Evolutionary conservation across 2,113 vertebrate species (phyloP), one percentile per base, ranked within the genome.

Genomic region (Aplodontia rufa): DNA sequence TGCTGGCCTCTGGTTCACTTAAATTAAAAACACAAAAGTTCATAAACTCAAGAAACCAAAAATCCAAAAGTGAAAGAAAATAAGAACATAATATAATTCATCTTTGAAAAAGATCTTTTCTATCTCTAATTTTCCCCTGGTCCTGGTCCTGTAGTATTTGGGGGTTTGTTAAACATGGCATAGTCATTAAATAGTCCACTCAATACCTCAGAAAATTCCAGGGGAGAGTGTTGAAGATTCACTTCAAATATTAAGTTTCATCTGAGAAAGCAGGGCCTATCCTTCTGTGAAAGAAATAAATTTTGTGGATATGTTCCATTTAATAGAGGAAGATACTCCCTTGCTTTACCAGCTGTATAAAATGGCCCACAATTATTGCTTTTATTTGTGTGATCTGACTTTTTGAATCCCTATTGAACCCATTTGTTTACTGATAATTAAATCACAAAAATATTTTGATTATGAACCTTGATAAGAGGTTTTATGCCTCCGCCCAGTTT

Each of bases 41-140:
- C 28, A 74, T 84, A 90, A 92, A 89, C 40, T 88, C 42, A 89
- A 87, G 81, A 92, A 97, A 80, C 11, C 42, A 80, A 84, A 93
- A 87, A 37, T 3, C 20, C 76, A 85, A 68, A 80, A 91, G 20
- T 84, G 8, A 71, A 72, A 87, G 35, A 85, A 95, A 95, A 40
- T 32, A 58, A 58, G 3, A 11, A 47, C 66, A 74, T 30, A 83
- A 90, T n/a, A 62, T 32, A 84, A 53, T 71, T 85, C 12, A 91
- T 19, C 62, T 91, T 94, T 75, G 26, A 76, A 87, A 74, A 95
- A 75, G 64, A 22, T 30, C 68, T 64, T 74, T 22, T 28, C 78
- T 30, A 6, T 66, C 40, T 91, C 22, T 76, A 74, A 55, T 40
- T 86, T 78, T 55, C 40, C 28, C 49, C 26, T 74, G 22, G 45